Base-by-base conservation (phyloP, 1,140 invertebrate species). In the Drosophila tropicalis region DNA sequence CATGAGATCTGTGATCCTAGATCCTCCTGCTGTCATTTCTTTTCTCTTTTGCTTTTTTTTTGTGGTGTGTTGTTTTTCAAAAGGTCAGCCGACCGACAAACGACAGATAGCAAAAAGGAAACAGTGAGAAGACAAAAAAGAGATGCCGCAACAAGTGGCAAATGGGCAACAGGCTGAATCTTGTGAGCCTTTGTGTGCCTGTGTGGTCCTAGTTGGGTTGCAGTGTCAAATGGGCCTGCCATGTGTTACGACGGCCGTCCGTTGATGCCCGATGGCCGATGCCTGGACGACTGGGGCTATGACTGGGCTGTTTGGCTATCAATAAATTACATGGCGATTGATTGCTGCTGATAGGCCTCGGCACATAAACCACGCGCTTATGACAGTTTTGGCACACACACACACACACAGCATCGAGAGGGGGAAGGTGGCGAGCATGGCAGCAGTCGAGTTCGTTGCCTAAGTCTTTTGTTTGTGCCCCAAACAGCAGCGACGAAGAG, bases 401-500 rank as follows among this genome's bases (percentile, higher is more conserved):
- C 22, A 22, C 29, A 29, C 29, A 29, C 29, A 29, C 29, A 29
- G 44, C 22, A 19, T 51, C 17, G 82, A 57, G 57, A 57, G 47
- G 57, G 58, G 41, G 57, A 25, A 29, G 29, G 29, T 29, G 29
- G 41, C 39, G 40, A 19, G 44, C 39, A 15, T 64, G 29, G 34
- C 32, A 32, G 25, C 32, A 32, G 19, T 5, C 58, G 44, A 74
- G 86, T 90, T 90, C 72, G 87, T 80, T 77, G 82, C 87, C 89
- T 90, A 90, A 90, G 87, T 90, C 87, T 90, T 90, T 90, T 82
- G 87, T 90, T 81, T 71, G 69, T 39, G 63, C 72, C 70, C 83
- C 70, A 82, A 81, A 81, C 82, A 71, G 79, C 82, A 86, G 77
- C 73, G 72, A 75, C 77, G 81, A 85, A 90, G 85, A 89, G 81